Conservation (phyloP, 2,113 vertebrate species). For the Mustelus asterias region DNA sequence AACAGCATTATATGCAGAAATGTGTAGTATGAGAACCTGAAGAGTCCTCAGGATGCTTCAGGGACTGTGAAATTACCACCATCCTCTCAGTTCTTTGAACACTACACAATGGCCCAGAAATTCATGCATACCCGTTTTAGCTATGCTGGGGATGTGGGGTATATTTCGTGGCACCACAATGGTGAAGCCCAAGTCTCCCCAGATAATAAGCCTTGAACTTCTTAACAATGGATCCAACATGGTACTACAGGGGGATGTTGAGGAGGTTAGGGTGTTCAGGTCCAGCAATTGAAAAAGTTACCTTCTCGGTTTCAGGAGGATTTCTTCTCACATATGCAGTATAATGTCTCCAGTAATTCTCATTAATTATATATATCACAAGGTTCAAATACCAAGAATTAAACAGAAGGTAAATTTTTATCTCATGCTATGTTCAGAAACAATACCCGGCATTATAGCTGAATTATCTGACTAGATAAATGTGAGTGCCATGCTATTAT, state of each 20-base stretch:
- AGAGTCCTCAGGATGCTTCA: neutral
- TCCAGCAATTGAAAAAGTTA: neutral
- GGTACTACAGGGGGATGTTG: neutral
- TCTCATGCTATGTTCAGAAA: neutral
- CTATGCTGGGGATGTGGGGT: neutral
- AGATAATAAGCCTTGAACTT: neutral
- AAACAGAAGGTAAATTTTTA: neutral
- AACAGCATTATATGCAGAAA: neutral
- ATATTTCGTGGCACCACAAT: neutral
- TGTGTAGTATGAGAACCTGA: neutral
- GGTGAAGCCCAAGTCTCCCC: neutral
- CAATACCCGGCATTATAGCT: neutral
- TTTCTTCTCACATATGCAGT: conserved; percentile 42
- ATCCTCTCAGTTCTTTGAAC: neutral
- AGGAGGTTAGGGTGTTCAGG: neutral
- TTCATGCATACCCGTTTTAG: neutral
- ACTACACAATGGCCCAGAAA: neutral
- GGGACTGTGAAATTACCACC: neutral
- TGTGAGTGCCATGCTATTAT: neutral
- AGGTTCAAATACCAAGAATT: neutral
- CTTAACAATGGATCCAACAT: neutral
- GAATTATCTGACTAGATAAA: neutral
- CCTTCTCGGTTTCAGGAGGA: neutral
- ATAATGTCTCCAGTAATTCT: neutral
- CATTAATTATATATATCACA: neutral